Evolutionary conservation across 1,140 invertebrate genomes (phyloP).

Genomic region (Babylonia areolata): DNA sequence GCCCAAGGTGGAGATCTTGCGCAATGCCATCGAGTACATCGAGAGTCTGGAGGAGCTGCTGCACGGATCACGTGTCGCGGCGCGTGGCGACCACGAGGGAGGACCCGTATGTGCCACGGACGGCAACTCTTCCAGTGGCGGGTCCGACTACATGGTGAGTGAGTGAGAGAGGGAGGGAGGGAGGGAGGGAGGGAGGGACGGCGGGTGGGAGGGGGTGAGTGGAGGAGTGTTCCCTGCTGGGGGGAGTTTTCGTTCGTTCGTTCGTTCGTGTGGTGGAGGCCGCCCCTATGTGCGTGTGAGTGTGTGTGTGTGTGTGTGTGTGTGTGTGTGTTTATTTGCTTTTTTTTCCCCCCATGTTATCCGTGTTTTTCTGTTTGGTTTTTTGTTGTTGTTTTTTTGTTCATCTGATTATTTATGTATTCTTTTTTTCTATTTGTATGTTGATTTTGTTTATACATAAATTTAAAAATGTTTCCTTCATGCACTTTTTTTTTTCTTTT

Average conservation of each 20-base stretch:
- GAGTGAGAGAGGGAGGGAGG: background rate
- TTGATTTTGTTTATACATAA: too few relatives aligned
- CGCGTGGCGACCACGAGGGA: slow-evolving; percentile 50
- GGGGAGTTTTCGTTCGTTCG: background rate
- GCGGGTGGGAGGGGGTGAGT: background rate
- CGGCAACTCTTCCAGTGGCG: slow-evolving; percentile 66
- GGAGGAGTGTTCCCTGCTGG: background rate
- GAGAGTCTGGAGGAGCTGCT: slow-evolving; percentile 88
- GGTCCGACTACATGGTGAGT: slow-evolving; percentile 71
- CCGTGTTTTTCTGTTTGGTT: too few relatives aligned
- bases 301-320: background rate
- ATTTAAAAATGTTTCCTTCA: too few relatives aligned
- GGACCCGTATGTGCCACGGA: slow-evolving; percentile 54
- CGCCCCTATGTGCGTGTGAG: too few relatives aligned
- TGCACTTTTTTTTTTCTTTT: too few relatives aligned
- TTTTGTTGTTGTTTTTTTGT: too few relatives aligned
- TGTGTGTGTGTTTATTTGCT: background rate
- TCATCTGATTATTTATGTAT: too few relatives aligned
- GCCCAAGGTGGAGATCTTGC: slow-evolving; percentile 97
- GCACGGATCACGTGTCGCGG: slow-evolving; percentile 67
- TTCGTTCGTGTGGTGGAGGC: background rate
- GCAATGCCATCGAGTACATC: slow-evolving; percentile 98
- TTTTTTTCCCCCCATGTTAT: too few relatives aligned
- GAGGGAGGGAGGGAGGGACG: background rate
- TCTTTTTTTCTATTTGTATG: too few relatives aligned